phyloP scores from a whole-genome alignment of 2,888 invertebrate genomes.

The Scaptomyza caliginosa region DNA sequence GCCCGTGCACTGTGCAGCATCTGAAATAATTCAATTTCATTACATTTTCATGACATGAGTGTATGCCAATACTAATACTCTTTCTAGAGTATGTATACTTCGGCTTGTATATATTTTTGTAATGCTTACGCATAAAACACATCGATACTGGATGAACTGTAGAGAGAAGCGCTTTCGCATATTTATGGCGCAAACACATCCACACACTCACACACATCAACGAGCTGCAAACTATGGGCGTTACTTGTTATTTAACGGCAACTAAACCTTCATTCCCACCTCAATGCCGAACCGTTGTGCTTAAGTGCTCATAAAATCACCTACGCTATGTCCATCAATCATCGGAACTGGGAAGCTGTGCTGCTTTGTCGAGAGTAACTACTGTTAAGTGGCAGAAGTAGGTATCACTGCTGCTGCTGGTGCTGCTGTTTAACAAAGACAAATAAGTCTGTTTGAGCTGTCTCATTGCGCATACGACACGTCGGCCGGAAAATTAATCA shows the following conservation, averaged over 20 bases:
- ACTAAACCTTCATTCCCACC: slow-evolving; percentile 50
- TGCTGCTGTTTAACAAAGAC: slow-evolving; percentile 63
- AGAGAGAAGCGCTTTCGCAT: slow-evolving; percentile 27
- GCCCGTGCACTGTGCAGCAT: slow-evolving; percentile 23
- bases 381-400: not conserved
- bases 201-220: not conserved
- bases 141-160: slow-evolving; percentile 12
- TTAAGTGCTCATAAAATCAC: slow-evolving; percentile 63
- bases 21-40: slow-evolving; percentile 72
- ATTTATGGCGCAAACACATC: slow-evolving; percentile 8
- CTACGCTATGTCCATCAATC: slow-evolving; percentile 64
- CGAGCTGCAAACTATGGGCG: slow-evolving; percentile 62
- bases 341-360: slow-evolving; percentile 27
- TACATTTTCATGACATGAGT: slow-evolving; percentile 69
- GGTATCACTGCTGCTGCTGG: not conserved
- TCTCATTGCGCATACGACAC: slow-evolving; percentile 64
- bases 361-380: slow-evolving; percentile 1
- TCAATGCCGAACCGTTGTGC: slow-evolving; percentile 2
- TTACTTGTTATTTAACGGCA: slow-evolving; percentile 62
- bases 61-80: slow-evolving; percentile 60
- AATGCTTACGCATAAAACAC: slow-evolving; percentile 63
- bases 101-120: slow-evolving; percentile 25
- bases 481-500: slow-evolving; percentile 63
- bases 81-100: not conserved
- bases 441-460: slow-evolving; percentile 53